A percentile compares a stretch with the other conserved stretches of the same genome.
These are phyloP conservation scores for Bombus sylvicola DNA, from an alignment of 1,140 invertebrate genomes.

Conservation along the genomic window DNA sequence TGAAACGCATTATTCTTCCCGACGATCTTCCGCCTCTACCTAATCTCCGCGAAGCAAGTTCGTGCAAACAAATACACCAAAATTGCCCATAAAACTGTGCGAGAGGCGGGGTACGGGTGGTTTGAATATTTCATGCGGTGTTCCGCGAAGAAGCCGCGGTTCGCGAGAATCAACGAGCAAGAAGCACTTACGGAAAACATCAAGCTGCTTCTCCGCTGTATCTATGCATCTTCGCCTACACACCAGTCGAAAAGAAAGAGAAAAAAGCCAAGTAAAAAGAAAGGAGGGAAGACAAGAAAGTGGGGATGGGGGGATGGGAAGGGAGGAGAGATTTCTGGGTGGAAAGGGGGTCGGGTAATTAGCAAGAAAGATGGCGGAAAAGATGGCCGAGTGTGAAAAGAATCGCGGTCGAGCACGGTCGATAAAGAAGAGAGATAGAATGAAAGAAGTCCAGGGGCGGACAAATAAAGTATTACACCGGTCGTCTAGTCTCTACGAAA, in stretches of 20 bases:
- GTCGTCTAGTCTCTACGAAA: conserved; percentile 16
- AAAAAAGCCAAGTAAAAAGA: not conserved
- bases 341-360: conserved; percentile 73
- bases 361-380: conserved; percentile 71
- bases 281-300: not conserved
- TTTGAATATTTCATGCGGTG: conserved; percentile 75
- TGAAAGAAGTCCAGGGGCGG: conserved; percentile 54
- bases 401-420: conserved; percentile 54
- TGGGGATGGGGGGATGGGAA: not conserved
- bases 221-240: not conserved
- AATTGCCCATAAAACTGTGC: conserved; percentile 45
- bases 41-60: conserved; percentile 32
- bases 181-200: conserved; percentile 11
- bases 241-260: too few relatives aligned
- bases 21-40: not conserved
- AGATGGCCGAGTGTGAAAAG: conserved; percentile 70
- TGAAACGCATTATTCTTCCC: conserved; percentile 1
- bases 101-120: not conserved
- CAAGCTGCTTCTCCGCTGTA: not conserved
- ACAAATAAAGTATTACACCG: conserved; percentile 69
- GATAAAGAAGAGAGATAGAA: conserved; percentile 29
- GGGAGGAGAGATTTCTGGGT: conserved; percentile 39
- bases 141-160: conserved; percentile 64
- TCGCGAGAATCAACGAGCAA: conserved; percentile 54
- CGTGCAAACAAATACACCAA: conserved; percentile 29